Evolutionary conservation across 2,113 vertebrate species (phyloP).

Genomic region (Neogobius melanostomus): DNA sequence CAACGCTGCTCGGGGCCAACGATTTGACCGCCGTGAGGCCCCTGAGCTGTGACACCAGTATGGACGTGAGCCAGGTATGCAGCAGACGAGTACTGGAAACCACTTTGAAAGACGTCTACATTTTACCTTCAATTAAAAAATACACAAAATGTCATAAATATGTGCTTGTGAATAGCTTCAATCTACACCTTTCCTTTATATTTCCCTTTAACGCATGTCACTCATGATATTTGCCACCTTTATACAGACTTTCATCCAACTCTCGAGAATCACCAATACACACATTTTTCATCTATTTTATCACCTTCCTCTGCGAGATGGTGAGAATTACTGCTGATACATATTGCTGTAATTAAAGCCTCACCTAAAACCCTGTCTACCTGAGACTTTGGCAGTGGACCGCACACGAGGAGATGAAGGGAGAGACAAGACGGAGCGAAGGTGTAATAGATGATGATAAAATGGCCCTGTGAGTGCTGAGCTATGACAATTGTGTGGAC

Average conservation of each 20-base stretch:
- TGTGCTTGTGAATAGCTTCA: too few relatives aligned
- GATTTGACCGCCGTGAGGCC: conserved; percentile 93
- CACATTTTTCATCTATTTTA: too few relatives aligned
- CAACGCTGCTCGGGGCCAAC: conserved; percentile 95
- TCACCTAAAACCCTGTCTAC: not conserved
- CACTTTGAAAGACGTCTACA: too few relatives aligned
- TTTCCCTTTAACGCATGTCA: too few relatives aligned
- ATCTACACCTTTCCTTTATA: too few relatives aligned
- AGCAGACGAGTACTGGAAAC: too few relatives aligned
- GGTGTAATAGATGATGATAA: conserved; percentile 76
- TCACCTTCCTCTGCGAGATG: too few relatives aligned
- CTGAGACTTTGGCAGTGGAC: not conserved
- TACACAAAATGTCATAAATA: too few relatives aligned
- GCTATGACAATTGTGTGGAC: conserved; percentile 86
- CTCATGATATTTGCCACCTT: too few relatives aligned
- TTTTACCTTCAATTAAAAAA: too few relatives aligned
- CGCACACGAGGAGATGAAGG: conserved; percentile 3
- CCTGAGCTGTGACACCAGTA: conserved; percentile 87
- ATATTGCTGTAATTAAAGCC: not conserved
- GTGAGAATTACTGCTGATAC: not conserved
- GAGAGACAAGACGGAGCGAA: conserved; percentile 20
- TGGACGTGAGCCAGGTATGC: conserved; percentile 95
- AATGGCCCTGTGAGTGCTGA: conserved; percentile 81
- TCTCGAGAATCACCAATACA: too few relatives aligned
- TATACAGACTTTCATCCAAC: too few relatives aligned